Evolutionary conservation across 2,888 invertebrate genomes (phyloP), one percentile per base, ranked within the genome.

Genomic region (Nesidiocoris tenuis): DNA sequence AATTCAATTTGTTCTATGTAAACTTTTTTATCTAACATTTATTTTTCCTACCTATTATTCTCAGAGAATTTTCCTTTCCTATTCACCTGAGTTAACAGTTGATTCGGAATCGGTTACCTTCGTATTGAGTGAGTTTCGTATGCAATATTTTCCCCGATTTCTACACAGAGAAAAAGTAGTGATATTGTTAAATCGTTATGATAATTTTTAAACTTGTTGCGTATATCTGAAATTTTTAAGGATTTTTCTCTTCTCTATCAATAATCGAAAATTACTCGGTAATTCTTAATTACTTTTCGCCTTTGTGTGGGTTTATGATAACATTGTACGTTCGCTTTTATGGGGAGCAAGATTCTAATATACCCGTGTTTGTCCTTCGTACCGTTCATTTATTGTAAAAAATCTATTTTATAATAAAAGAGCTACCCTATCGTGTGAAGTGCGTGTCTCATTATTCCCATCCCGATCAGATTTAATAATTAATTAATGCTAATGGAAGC

Each of bases 31-130:
- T n/a, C 22, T 17, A 17, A 16, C 39, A 5, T 24, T 25, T 66
- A 66, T 18, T 25, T 25, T 39, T 17, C 23, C n/a, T 17, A 25
- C 17, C 18, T 25, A 9, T 66, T 18, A 66, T n/a, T n/a, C n/a
- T n/a, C n/a, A n/a, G 16, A 16, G 66, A 25, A 16, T 22, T 21
- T 17, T 23, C 64, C 19, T 1, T 17, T 64, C 21, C 24, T 7
- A 24, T 64, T 21, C n/a, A 18, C 2, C 19, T 61, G 39, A 61
- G 63, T 72, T 72, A 24, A 22, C 61, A 72, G 72, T 72, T 72
- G 72, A 72, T 72, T 72, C 72, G 72, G 72, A 72, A 72, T 72
- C 19, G 72, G 72, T 72, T 72, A 39, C 39, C 54, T 61, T 56
- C 9, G 71, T 59, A 71, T 72, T 72, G 12, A 63, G 70, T 70